Percentiles rank a stretch among this genome's conserved stretches.
These are phyloP conservation scores for Oxygymnocypris stewartii DNA, from an alignment of 2,113 vertebrate genomes.

Conservation along the genomic window DNA sequence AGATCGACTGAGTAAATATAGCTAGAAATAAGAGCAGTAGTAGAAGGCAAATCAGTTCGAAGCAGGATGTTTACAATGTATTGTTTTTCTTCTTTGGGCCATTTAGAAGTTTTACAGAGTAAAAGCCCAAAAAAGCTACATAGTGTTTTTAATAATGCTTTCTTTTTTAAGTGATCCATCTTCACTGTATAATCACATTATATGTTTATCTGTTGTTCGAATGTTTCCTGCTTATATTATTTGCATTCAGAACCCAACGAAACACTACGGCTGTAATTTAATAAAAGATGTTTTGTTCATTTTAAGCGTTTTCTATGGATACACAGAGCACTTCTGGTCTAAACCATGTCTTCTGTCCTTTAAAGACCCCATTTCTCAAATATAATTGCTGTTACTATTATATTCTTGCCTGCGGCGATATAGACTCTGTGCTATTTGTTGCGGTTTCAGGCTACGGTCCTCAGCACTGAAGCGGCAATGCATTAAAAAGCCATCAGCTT, in stretches of 20 bases:
- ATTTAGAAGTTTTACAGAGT: slow-evolving; percentile 3
- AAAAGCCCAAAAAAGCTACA: background rate
- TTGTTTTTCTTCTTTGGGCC: background rate
- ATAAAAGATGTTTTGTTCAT: slow-evolving; percentile 11
- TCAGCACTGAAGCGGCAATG: background rate
- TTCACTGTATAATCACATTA: slow-evolving; percentile 20
- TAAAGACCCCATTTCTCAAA: slow-evolving; percentile 15
- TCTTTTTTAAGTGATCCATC: slow-evolving; percentile 19
- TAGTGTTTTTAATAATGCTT: slow-evolving; percentile 35
- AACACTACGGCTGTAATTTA: background rate
- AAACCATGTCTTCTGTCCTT: background rate
- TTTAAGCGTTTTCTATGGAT: background rate
- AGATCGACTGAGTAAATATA: background rate
- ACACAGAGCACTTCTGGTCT: background rate
- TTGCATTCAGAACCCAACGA: background rate
- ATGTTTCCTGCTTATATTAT: slow-evolving; percentile 23
- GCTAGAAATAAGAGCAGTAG: background rate
- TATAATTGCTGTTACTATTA: slow-evolving; percentile 31
- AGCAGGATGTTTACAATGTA: background rate
- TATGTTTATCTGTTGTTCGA: slow-evolving; percentile 4
- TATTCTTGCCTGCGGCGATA: background rate
- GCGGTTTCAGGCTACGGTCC: background rate
- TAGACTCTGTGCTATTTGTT: background rate
- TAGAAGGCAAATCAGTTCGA: background rate
- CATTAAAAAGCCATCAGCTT: slow-evolving; percentile 25